Conservation (phyloP, 2,113 vertebrate genomes). For the Oceanites oceanicus region DNA sequence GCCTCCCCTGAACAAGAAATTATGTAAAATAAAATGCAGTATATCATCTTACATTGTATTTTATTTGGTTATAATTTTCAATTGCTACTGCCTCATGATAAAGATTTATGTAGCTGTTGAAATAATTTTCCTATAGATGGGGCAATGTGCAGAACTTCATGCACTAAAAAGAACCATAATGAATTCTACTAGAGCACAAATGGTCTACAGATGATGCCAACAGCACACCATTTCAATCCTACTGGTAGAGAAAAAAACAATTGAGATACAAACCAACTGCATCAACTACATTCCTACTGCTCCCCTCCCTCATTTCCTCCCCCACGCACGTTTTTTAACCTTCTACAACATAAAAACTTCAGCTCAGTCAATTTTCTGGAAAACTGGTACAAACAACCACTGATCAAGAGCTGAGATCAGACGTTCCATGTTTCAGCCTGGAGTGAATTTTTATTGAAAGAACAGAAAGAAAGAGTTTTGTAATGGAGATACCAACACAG, state of each 20-base stretch:
- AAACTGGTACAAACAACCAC: slow-evolving; percentile 47
- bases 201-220: background rate
- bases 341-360: slow-evolving; percentile 26
- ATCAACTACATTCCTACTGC: background rate
- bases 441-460: slow-evolving; percentile 42
- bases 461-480: slow-evolving; percentile 6
- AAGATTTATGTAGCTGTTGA: background rate
- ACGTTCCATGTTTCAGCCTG: background rate
- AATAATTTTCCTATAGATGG: background rate
- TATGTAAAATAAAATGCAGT: background rate
- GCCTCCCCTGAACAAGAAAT: background rate
- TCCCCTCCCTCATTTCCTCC: background rate
- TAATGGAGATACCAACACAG: slow-evolving; percentile 5
- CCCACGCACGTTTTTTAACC: background rate
- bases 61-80: background rate
- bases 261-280: background rate
- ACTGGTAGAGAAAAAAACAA: background rate
- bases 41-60: background rate
- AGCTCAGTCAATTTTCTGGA: slow-evolving; percentile 42
- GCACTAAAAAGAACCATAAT: background rate
- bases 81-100: background rate
- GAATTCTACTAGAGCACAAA: background rate
- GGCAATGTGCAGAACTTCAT: background rate
- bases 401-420: slow-evolving; percentile 9
- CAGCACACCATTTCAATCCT: background rate